Base-by-base conservation (phyloP, 1,140 invertebrate species). In the Gonioctena quinquepunctata region DNA sequence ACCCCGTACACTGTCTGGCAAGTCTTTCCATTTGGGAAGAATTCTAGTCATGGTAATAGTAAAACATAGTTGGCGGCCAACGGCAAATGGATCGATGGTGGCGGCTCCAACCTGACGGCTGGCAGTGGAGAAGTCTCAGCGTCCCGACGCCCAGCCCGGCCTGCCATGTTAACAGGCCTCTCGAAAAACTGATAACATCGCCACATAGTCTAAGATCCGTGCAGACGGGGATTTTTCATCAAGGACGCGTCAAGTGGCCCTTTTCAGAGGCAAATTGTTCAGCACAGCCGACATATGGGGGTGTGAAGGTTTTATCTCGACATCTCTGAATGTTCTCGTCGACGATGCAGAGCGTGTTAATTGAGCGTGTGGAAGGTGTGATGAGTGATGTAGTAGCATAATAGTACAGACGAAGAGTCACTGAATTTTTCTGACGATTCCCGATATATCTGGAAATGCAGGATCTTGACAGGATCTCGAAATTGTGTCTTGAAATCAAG, bases 101-200 rank as follows among this genome's bases (percentile, higher is more conserved):
- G 60, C 70, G 73, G 77, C 75, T 75, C 77, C 77, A 71, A 68
- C 74, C 69, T 71, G 76, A 76, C 73, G 75, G 65, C 57, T 27
- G 8, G 33, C 54, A 22, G 11, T 57, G 21, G 27, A 61, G 23
- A 61, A 33, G 59, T 61, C 59, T 61, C 59, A 33, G 27, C 59
- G 61, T 63, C 61, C 61, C 61, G 61, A 48, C 61, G 61, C 61
- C 61, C 33, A 49, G 61, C 19, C 61, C 18, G 33, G 61, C 61
- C 33, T 42, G 33, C 33, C 19, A 63, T 49, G 28, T 63, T 63
- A 63, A 63, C 61, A 63, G 61, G 61, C 61, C 61, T 63, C 61
- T 63, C 61, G 33, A 63, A 63, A 63, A 63, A 63, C 61, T 63
- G 61, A 63, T 63, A 63, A 48, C 61, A 63, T 63, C 61, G 61